These are phyloP conservation scores for Arctocebus calabarensis DNA, from an alignment of 2,797 vertebrate genomes.

Conservation along the genomic window DNA sequence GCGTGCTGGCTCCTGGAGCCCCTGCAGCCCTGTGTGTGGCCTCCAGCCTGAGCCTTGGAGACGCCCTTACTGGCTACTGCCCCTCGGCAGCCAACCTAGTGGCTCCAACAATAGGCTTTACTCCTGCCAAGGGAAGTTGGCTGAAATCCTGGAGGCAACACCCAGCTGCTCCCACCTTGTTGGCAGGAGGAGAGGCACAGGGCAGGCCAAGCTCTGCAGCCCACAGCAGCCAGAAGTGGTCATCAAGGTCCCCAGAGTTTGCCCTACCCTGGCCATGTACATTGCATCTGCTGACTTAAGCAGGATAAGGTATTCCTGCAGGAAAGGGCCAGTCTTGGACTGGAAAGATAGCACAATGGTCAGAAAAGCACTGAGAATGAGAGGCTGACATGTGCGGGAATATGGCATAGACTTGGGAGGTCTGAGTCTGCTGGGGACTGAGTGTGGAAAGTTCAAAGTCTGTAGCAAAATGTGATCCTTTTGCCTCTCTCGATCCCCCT, in stretches of 20 bases:
- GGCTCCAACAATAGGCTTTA: conserved; percentile 15
- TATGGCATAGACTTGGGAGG: not conserved
- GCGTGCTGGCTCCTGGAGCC: not conserved
- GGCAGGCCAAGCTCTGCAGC: not conserved
- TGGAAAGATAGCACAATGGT: accelerated
- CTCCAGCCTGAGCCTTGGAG: not conserved
- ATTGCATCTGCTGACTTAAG: not conserved
- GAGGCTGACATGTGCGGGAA: not conserved
- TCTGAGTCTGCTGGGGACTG: not conserved
- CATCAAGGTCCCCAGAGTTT: not conserved
- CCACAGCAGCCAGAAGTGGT: not conserved
- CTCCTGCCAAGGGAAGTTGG: conserved; percentile 71
- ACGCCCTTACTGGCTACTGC: not conserved
- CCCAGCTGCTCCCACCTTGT: not conserved
- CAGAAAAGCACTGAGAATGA: not conserved
- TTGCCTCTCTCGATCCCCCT: not conserved
- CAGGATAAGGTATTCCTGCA: not conserved
- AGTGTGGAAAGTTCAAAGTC: not conserved
- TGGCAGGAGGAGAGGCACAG: not conserved
- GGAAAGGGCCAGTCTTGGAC: not conserved
- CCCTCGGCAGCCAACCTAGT: not conserved
- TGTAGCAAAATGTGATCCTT: not conserved
- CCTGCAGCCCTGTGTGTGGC: not conserved
- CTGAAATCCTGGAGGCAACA: conserved; percentile 25
- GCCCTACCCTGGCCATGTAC: not conserved